These are phyloP conservation scores for Brachypterus glaber DNA, from an alignment of 2,888 invertebrate species.

Conservation along the genomic window DNA sequence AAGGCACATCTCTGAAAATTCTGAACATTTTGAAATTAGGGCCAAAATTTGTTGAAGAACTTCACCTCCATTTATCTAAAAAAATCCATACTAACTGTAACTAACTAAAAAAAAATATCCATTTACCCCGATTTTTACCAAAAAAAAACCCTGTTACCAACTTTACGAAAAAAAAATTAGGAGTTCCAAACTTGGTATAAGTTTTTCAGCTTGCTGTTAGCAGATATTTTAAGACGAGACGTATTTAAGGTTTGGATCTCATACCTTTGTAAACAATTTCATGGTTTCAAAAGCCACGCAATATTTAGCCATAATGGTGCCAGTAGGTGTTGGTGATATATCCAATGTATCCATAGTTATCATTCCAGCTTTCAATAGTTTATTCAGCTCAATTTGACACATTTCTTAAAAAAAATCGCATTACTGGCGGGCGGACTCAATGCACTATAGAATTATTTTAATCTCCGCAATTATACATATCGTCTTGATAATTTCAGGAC, in stretches of 20 bases:
- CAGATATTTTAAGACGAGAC: conserved; percentile 3
- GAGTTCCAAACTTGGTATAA: not conserved
- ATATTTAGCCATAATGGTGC: conserved; percentile 63
- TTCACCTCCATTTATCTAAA: conserved; percentile 52
- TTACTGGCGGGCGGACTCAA: too few relatives aligned
- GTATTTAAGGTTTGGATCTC: too few relatives aligned
- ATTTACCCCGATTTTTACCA: too few relatives aligned
- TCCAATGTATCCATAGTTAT: conserved; percentile 51
- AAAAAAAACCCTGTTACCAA: conserved; percentile 3
- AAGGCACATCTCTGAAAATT: conserved; percentile 58
- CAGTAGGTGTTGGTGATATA: conserved; percentile 53
- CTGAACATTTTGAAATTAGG: conserved; percentile 52
- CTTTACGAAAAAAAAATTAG: conserved; percentile 4
- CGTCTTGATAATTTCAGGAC: too few relatives aligned
- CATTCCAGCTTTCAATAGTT: conserved; percentile 52
- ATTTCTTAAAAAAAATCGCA: conserved; percentile 51
- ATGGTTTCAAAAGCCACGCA: conserved; percentile 65
- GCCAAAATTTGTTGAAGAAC: conserved; percentile 46
- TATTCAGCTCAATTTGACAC: conserved; percentile 61
- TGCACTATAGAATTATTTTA: too few relatives aligned
- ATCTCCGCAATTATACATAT: too few relatives aligned
- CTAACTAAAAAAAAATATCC: too few relatives aligned
- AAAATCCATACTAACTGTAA: conserved; percentile 13
- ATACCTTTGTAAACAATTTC: conserved; percentile 57
- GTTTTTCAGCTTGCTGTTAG: too few relatives aligned